phyloP scores from a whole-genome alignment of 1,140 invertebrate species.

The Archivesica marissinica region DNA sequence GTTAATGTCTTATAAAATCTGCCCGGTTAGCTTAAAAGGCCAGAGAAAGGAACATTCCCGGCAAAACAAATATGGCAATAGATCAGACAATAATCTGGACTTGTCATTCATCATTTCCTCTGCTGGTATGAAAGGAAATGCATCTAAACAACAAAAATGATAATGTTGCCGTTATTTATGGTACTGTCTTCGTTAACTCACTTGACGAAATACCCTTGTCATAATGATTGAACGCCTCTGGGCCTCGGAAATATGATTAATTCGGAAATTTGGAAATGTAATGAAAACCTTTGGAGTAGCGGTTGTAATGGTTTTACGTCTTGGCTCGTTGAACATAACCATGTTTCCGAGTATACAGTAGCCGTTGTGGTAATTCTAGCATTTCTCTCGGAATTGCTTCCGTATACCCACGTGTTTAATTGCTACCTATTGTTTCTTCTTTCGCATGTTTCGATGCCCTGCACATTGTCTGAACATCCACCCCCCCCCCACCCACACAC shows the following conservation, averaged over 20 bases:
- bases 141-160: slow-evolving; percentile 31
- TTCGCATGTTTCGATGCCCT: too few species aligned
- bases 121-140: slow-evolving; percentile 26
- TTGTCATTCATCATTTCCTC: slow-evolving; percentile 28
- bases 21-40: not conserved
- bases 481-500: too few species aligned
- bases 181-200: slow-evolving; percentile 21
- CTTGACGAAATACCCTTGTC: slow-evolving; percentile 17
- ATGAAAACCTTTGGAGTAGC: not conserved
- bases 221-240: slow-evolving; percentile 11
- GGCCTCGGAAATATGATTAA: slow-evolving; percentile 20
- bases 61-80: slow-evolving; percentile 16
- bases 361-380: not conserved
- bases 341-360: not conserved
- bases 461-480: too few species aligned
- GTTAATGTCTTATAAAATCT: not conserved
- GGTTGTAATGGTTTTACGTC: not conserved
- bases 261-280: slow-evolving; percentile 37
- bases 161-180: slow-evolving; percentile 17
- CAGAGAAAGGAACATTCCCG: not conserved
- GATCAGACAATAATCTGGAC: slow-evolving; percentile 8
- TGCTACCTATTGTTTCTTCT: too few species aligned
- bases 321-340: not conserved
- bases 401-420: too few species aligned
- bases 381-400: not conserved